phyloP scores from a whole-genome alignment of 2,797 vertebrate genomes.

The Semaprochilodus insignis region DNA sequence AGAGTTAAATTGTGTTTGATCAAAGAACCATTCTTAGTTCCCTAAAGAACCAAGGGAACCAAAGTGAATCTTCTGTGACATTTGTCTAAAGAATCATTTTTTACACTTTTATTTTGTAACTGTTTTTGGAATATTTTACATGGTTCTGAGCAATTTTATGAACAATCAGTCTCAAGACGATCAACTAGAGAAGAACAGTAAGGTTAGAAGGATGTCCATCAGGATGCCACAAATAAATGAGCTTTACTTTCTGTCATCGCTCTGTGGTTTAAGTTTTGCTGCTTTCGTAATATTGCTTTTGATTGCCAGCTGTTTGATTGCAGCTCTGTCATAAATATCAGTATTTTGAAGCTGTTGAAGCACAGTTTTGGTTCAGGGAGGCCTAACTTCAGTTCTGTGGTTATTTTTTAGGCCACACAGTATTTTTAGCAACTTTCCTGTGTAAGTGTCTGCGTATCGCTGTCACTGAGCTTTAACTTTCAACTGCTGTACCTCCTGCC shows the following conservation, averaged over 20 bases:
- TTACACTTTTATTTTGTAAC: no score
- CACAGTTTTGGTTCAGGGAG: neutral
- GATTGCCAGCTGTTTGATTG: neutral
- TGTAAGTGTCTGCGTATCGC: neutral
- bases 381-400: neutral
- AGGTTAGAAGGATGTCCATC: neutral
- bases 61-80: no score
- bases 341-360: neutral
- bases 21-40: no score
- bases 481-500: slow-evolving; percentile 1
- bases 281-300: neutral
- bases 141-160: no score
- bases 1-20: no score
- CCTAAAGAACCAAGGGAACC: no score
- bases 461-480: slow-evolving; percentile 1
- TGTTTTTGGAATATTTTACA: no score
- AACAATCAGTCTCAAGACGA: neutral
- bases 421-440: slow-evolving; percentile 19
- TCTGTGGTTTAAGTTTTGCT: neutral
- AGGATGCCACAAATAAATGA: neutral
- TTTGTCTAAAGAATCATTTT: no score
- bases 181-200: neutral
- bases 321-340: neutral
- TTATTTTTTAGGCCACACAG: neutral
- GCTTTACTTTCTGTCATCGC: neutral